Evolutionary conservation across 2,113 vertebrate species (phyloP), one percentile per base, ranked within the genome.

Genomic region (Tichodroma muraria): DNA sequence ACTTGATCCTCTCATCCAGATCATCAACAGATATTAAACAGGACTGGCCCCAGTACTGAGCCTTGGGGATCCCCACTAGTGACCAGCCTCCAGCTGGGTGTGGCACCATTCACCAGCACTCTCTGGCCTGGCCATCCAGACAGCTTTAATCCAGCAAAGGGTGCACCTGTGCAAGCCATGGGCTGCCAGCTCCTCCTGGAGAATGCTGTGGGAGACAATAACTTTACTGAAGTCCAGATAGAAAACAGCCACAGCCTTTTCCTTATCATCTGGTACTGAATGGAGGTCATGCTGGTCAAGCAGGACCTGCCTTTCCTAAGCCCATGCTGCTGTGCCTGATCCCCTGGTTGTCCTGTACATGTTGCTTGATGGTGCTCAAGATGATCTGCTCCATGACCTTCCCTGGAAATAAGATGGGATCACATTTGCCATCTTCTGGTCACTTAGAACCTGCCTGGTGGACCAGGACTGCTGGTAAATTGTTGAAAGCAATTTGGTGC

Each of bases 311-410:
- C 49, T 80, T 56, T 88, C 17, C 44, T 35, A 56, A 72, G 11
- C 5, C 8, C 2, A 0, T 45, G 0, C 37, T 59, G 33, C 24
- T 66, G 28, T 1, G 9, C 38, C 37, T n/a, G n/a, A 68, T 68
- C 5, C 10, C 7, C 13, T 38, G 23, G 20, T 35, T 63, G 20
- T 63, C 19, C 38, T 8, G 11, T 23, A 30, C 15, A 6, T 24
- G 19, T 30, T 66, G 9, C n/a, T 7, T 60, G 10, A 21, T n/a
- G 28, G 6, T 33, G 13, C 9, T 53, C 45, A 18, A 38, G 13
- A n/a, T n/a, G 13, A 53, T 66, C 45, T 60, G 20, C n/a, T 75
- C 24, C 1, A 0, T 18, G 13, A 75, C 16, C 24, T 47, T 75
- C 11, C 3, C 11, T 11, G 20, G 24, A 73, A 60, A 20, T 21